Conservation (phyloP, 1,140 invertebrate genomes). For the Drosophila athabasca region DNA sequence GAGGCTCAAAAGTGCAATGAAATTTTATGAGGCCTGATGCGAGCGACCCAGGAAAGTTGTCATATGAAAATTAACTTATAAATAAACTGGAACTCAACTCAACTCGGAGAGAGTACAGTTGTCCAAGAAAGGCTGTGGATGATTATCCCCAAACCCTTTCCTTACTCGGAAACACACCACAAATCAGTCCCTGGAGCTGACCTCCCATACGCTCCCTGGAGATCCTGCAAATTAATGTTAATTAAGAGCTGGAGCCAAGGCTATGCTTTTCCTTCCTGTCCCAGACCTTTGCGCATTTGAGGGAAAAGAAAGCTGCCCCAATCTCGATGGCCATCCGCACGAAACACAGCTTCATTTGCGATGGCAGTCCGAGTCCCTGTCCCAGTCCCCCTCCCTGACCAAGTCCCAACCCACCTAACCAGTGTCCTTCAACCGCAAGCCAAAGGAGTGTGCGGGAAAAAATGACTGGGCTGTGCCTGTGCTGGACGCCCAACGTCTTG, state of each 20-base stretch:
- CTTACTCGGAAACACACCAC: constrained; percentile 1
- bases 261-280: not conserved
- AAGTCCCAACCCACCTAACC: constrained; percentile 8
- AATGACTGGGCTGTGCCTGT: constrained; percentile 27
- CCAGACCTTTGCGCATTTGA: constrained; percentile 9
- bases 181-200: constrained; percentile 24
- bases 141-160: not conserved
- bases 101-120: constrained; percentile 1
- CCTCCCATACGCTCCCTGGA: constrained; percentile 12
- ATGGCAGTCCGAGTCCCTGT: constrained; percentile 3
- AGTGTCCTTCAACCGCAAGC: constrained; percentile 70
- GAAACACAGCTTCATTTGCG: constrained; percentile 58
- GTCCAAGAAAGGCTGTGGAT: not conserved
- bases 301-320: constrained; percentile 34
- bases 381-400: constrained; percentile 2
- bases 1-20: constrained; percentile 14
- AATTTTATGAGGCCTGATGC: constrained; percentile 6
- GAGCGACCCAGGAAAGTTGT: constrained; percentile 10
- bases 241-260: constrained; percentile 54
- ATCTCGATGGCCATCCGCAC: constrained; percentile 47
- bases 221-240: constrained; percentile 57
- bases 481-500: constrained; percentile 61
- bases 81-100: constrained; percentile 17
- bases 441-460: constrained; percentile 34
- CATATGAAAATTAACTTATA: constrained; percentile 45